A percentile compares a stretch with the other conserved stretches of the same genome.
Evolutionary conservation across 2,888 invertebrate genomes (phyloP).

Genomic region (Macrostomum cliftonense): DNA sequence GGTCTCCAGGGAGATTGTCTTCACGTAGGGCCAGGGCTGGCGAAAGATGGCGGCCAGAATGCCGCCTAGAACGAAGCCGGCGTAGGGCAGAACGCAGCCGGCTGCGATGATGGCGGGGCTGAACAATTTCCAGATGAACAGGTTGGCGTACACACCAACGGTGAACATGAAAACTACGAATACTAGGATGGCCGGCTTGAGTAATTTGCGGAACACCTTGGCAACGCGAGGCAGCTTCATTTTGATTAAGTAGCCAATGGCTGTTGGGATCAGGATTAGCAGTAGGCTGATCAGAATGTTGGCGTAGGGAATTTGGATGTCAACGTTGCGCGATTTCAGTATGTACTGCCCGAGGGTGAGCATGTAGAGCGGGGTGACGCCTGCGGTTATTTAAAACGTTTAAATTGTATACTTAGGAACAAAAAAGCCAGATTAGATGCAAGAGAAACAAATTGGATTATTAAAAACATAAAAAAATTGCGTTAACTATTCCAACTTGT

Average conservation of each 20-base stretch:
- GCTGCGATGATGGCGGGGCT: conserved; percentile 37
- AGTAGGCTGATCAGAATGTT: conserved; percentile 56
- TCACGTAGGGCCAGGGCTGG: conserved; percentile 20
- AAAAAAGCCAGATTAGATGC: no score
- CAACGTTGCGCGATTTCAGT: conserved; percentile 42
- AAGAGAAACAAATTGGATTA: no score
- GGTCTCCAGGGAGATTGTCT: conserved; percentile 60
- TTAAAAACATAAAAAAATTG: no score
- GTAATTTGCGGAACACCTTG: conserved; percentile 38
- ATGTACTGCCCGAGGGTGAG: conserved; percentile 69
- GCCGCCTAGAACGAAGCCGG: conserved; percentile 25
- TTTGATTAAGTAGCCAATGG: conserved; percentile 29
- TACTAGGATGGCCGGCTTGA: conserved; percentile 62
- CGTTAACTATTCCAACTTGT: no score
- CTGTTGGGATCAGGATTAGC: conserved; percentile 56
- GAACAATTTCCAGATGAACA: conserved; percentile 68
- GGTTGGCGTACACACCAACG: conserved; percentile 69
- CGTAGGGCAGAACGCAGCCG: conserved; percentile 26
- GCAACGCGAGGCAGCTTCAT: conserved; percentile 46
- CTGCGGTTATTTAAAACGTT: conserved; percentile 34
- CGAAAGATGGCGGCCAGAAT: conserved; percentile 18
- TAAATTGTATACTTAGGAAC: no score
- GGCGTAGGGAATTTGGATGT: conserved; percentile 56
- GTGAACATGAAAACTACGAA: conserved; percentile 62
- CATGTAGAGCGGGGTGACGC: conserved; percentile 71